A percentile compares a stretch with the other conserved stretches of the same genome.
Evolutionary conservation across 2,113 vertebrate genomes (phyloP).

Genomic region (Morone chrysops): DNA sequence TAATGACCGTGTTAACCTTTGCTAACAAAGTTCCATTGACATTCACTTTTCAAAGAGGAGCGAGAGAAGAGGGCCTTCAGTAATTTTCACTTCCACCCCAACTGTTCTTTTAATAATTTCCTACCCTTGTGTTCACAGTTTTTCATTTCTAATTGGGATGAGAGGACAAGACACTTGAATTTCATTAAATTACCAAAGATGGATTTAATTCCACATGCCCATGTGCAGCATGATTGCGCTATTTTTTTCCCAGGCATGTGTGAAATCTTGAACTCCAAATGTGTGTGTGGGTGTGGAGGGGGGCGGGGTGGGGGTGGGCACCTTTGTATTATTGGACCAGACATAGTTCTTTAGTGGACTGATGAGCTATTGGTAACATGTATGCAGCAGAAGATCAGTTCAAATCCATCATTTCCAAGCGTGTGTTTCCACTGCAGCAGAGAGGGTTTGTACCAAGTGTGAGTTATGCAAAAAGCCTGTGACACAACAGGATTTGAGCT

Average conservation of each 20-base stretch:
- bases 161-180: slow-evolving; percentile 49
- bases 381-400: background rate
- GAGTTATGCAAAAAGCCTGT: slow-evolving; percentile 39
- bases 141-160: slow-evolving; percentile 64
- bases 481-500: slow-evolving; percentile 46
- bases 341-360: background rate
- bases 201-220: slow-evolving; percentile 27
- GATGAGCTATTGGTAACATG: background rate
- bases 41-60: slow-evolving; percentile 55
- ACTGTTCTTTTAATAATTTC: slow-evolving; percentile 60
- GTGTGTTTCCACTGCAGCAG: slow-evolving; percentile 5
- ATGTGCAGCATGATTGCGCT: background rate
- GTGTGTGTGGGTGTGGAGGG: background rate
- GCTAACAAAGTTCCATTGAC: slow-evolving; percentile 67
- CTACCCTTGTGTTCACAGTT: slow-evolving; percentile 40
- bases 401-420: background rate
- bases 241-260: slow-evolving; percentile 13
- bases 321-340: background rate
- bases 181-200: slow-evolving; percentile 58
- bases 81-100: slow-evolving; percentile 52
- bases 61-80: background rate
- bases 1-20: slow-evolving; percentile 74
- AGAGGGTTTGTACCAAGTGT: slow-evolving; percentile 6
- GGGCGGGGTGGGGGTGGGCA: background rate
- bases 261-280: slow-evolving; percentile 14